These are phyloP conservation scores for Drosophila paucipuncta DNA, from an alignment of 2,888 invertebrate genomes.

Conservation along the genomic window DNA sequence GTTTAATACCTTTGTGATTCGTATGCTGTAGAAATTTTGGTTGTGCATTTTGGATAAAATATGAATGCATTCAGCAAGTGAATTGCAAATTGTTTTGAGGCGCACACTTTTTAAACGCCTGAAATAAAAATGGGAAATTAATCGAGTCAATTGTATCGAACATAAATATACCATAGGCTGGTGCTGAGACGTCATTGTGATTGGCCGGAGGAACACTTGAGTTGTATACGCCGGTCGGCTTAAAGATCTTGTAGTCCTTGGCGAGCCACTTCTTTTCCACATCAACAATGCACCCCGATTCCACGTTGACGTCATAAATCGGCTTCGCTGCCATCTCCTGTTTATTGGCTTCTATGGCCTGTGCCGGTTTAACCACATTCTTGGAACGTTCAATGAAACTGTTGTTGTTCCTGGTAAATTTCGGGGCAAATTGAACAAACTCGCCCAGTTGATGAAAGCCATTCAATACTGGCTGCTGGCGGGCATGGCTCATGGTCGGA, in stretches of 20 bases:
- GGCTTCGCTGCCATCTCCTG: slow-evolving; percentile 25
- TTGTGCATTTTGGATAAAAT: slow-evolving; percentile 3
- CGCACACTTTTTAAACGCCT: slow-evolving; percentile 40
- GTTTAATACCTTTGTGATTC: background rate
- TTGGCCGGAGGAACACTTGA: slow-evolving; percentile 74
- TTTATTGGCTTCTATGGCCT: slow-evolving; percentile 39
- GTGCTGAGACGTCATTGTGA: slow-evolving; percentile 86
- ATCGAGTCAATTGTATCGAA: background rate
- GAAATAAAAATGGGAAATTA: background rate
- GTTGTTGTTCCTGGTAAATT: slow-evolving; percentile 38
- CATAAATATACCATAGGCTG: slow-evolving; percentile 75
- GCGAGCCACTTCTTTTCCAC: slow-evolving; percentile 58
- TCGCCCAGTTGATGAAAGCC: slow-evolving; percentile 21
- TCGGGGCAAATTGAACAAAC: slow-evolving; percentile 50
- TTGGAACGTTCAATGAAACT: slow-evolving; percentile 34
- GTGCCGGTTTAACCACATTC: slow-evolving; percentile 50
- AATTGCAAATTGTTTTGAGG: slow-evolving; percentile 2
- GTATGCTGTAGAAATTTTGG: background rate
- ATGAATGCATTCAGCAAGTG: background rate
- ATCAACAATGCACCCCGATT: slow-evolving; percentile 49
- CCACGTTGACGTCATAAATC: slow-evolving; percentile 35
- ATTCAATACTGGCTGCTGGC: slow-evolving; percentile 18
- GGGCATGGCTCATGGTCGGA: slow-evolving; percentile 12
- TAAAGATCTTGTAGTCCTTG: slow-evolving; percentile 57
- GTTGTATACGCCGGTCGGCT: slow-evolving; percentile 49